These are phyloP conservation scores for Morelia viridis DNA, from an alignment of 2,797 vertebrate species.

Conservation along the genomic window DNA sequence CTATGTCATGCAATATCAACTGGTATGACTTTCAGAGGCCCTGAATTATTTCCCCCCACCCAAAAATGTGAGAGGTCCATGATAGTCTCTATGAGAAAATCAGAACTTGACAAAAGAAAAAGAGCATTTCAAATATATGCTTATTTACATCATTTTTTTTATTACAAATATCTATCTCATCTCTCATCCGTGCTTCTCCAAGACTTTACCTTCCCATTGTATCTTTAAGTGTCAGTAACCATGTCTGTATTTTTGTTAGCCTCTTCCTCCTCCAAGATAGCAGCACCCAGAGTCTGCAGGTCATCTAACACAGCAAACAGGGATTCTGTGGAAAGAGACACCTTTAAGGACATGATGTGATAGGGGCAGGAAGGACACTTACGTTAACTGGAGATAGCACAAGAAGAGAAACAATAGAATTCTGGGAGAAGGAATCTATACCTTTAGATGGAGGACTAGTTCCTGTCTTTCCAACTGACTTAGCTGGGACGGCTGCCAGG, in stretches of 20 bases:
- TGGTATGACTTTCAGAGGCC: neutral
- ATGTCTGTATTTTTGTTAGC: neutral
- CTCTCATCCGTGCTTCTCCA: neutral
- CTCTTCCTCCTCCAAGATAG: conserved; percentile 76
- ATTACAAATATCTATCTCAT: conserved; percentile 4
- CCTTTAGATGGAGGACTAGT: conserved; percentile 18
- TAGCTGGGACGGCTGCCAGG: conserved; percentile 36
- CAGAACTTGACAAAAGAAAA: neutral
- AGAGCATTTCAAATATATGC: neutral
- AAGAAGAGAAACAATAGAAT: neutral
- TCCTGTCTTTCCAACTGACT: neutral
- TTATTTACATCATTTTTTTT: conserved; percentile 3
- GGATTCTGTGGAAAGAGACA: conserved; percentile 68
- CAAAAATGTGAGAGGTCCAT: neutral
- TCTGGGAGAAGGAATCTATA: neutral
- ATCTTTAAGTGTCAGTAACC: neutral
- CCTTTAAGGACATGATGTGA: neutral
- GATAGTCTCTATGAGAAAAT: neutral
- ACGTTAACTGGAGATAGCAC: neutral
- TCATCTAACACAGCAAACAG: conserved; percentile 79
- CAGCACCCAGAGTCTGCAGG: conserved; percentile 80
- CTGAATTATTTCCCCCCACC: neutral
- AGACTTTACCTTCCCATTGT: neutral
- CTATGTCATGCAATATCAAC: neutral
- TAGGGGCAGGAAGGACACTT: neutral